Conservation (phyloP, 2,113 vertebrate genomes). For the Aegotheles bennettii region DNA sequence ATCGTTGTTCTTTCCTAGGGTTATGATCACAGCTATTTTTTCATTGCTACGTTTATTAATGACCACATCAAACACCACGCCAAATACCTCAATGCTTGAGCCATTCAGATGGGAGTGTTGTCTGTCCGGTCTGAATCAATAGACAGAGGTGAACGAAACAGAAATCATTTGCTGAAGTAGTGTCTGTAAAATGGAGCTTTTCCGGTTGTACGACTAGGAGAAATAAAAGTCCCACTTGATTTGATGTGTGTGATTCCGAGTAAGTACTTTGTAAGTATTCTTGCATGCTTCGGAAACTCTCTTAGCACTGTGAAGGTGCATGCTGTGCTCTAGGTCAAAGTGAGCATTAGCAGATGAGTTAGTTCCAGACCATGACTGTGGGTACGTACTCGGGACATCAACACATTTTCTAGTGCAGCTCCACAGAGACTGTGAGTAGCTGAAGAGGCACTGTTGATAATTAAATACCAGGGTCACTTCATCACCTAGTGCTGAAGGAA, state of each 20-base stretch:
- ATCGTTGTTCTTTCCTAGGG: slow-evolving; percentile 73
- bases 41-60: slow-evolving; percentile 89
- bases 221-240: slow-evolving; percentile 27
- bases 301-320: rapidly evolving
- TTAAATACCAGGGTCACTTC: not conserved
- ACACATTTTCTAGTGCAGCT: not conserved
- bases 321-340: not conserved
- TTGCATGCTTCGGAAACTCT: not conserved
- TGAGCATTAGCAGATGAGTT: not conserved
- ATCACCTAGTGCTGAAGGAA: not conserved
- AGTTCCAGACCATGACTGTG: not conserved
- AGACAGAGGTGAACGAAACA: not conserved
- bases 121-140: not conserved
- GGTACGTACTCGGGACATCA: not conserved
- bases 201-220: not conserved
- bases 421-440: rapidly evolving
- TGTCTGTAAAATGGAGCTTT: not conserved
- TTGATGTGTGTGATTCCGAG: not conserved
- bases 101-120: not conserved
- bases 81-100: slow-evolving; percentile 89
- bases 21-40: slow-evolving; percentile 97
- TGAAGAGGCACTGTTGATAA: no score
- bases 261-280: not conserved
- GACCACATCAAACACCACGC: slow-evolving; percentile 96
- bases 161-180: not conserved